Conservation (phyloP, 2,888 invertebrate genomes). For the Portevinia maculata region DNA sequence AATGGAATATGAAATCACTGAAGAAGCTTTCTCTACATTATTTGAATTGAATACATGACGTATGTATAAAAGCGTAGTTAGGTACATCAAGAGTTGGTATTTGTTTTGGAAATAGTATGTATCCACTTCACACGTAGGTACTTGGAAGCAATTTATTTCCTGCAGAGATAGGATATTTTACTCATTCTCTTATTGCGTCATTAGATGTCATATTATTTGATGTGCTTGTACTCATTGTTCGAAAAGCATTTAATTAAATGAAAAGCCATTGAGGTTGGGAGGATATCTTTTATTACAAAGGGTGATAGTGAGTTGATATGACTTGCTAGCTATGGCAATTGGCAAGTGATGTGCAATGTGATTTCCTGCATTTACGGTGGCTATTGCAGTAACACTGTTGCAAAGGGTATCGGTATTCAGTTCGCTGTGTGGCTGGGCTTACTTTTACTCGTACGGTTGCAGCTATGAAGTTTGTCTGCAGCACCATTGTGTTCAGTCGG, state of each 20-base stretch:
- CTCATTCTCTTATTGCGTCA: constrained; percentile 20
- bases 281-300: no score
- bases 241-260: neutral
- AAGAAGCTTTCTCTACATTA: constrained; percentile 28
- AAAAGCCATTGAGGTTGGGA: neutral
- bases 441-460: no score
- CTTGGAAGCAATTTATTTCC: constrained; percentile 6
- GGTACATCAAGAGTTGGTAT: constrained; percentile 23
- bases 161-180: constrained; percentile 16
- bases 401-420: no score
- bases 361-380: no score
- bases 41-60: constrained; percentile 20
- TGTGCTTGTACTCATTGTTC: neutral
- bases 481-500: no score
- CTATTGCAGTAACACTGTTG: no score
- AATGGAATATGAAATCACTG: neutral
- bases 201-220: constrained; percentile 13
- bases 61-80: constrained; percentile 52
- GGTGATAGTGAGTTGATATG: no score
- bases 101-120: constrained; percentile 27
- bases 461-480: no score
- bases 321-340: no score
- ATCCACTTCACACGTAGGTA: neutral
- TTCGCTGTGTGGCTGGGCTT: no score
- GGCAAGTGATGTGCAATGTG: no score